phyloP scores from a whole-genome alignment of 1,140 invertebrate species.

The Drosophila jambulina region DNA sequence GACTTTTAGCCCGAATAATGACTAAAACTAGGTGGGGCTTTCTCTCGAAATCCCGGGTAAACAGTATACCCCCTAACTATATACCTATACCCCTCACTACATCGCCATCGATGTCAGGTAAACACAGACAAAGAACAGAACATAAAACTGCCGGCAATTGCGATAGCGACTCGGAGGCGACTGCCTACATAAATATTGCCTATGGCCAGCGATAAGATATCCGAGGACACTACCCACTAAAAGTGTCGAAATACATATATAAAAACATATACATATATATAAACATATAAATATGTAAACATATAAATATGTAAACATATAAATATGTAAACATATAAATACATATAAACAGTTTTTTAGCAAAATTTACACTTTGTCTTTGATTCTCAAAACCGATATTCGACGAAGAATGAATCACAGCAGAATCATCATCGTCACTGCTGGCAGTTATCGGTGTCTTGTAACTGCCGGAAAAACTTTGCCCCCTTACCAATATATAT shows the following conservation, averaged over 20 bases:
- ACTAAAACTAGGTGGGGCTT: not conserved
- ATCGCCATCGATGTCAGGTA: slow-evolving; percentile 1
- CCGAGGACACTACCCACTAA: not conserved
- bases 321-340: not conserved
- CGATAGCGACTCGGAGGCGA: not conserved
- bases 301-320: not conserved
- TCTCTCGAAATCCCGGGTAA: not conserved
- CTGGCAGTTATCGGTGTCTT: not conserved
- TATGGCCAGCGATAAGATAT: slow-evolving; percentile 33
- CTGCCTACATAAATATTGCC: slow-evolving; percentile 37
- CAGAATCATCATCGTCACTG: slow-evolving; percentile 1
- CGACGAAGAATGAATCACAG: slow-evolving; percentile 7
- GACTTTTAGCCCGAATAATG: not conserved
- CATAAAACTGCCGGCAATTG: slow-evolving; percentile 14
- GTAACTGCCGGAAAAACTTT: slow-evolving; percentile 36
- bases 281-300: not conserved
- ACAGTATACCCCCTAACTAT: slow-evolving; percentile 5
- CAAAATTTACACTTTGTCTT: slow-evolving; percentile 13
- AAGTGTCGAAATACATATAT: not conserved
- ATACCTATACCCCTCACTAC: slow-evolving; percentile 7
- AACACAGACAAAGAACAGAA: slow-evolving; percentile 23
- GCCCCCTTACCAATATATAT: slow-evolving; percentile 18
- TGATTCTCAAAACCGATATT: not conserved
- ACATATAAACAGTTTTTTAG: not conserved
- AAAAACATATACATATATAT: not conserved